Evolutionary conservation across 2,113 vertebrate genomes (phyloP).

Genomic region (Megaceryle torquata): DNA sequence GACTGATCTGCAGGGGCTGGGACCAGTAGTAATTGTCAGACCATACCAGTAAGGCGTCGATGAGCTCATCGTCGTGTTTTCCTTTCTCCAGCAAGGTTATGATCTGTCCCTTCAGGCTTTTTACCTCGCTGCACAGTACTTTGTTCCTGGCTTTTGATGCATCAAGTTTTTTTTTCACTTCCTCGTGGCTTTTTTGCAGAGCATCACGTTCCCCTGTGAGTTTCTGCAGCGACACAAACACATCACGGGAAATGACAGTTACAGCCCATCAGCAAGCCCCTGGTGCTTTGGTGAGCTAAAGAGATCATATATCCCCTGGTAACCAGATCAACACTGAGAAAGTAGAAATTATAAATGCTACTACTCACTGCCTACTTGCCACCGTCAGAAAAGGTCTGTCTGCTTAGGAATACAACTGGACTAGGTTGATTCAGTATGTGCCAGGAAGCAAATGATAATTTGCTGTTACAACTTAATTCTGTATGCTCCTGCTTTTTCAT

Average conservation of each 20-base stretch:
- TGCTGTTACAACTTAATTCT: background rate
- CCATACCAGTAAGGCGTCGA: constrained; percentile 85
- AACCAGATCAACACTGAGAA: background rate
- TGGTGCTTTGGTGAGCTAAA: background rate
- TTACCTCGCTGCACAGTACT: constrained; percentile 80
- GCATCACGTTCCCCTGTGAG: constrained; percentile 73
- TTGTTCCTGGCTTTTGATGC: constrained; percentile 83
- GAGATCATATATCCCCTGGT: background rate
- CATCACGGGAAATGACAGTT: background rate
- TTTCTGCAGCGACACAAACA: constrained; percentile 68
- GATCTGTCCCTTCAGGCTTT: constrained; percentile 82
- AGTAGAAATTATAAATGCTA: background rate
- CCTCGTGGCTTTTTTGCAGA: constrained; percentile 80
- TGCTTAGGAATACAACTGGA: background rate
- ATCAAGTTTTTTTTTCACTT: constrained; percentile 81
- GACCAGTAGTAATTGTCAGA: background rate
- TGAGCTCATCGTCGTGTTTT: constrained; percentile 86
- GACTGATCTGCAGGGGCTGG: background rate
- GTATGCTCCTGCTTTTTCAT: background rate
- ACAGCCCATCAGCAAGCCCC: background rate
- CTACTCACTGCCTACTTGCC: background rate
- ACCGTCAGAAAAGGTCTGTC: background rate
- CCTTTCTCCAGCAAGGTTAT: constrained; percentile 86
- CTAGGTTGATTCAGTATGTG: background rate
- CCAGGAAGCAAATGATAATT: background rate